Base-by-base conservation (phyloP, 2,888 invertebrate species). In the Napeogenes inachia region DNA sequence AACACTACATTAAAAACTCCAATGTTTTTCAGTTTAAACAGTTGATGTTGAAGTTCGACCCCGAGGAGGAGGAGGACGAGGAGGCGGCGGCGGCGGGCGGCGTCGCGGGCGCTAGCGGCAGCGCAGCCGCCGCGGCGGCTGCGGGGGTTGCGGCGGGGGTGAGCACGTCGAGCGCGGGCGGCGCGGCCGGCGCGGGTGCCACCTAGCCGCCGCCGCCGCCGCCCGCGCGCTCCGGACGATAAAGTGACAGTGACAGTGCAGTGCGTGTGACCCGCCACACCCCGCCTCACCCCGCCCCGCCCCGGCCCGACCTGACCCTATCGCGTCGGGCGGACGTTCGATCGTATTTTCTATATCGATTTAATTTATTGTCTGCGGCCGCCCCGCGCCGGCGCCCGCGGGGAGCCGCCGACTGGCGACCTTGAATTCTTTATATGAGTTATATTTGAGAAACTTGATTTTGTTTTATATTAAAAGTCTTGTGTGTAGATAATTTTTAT, bases 1-100 rank as follows among this genome's bases (percentile, higher is more conserved):
- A 12, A 33, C 3, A 4, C 32, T n/a, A 10, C 4, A n/a, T 53
- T 55, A 10, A 38, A 8, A 56, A 2, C 13, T 30, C 73, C 89
- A 66, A 91, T 89, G 64, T 63, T 73, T 74, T 71, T 21, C 80
- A 95, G 95, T 96, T 96, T 79, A 96, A 96, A 81, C 95, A 95
- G 75, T 84, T 96, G 65, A 96, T 96, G 94, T 90, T 96, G 70
- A 95, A 95, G 82, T 92, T 96, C 78, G 96, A 96, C 81, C 94
- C 94, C 33, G 95, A 95, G 69, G 94, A 95, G 72, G 93, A 94
- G 61, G 96, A 95, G 75, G 95, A 95, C 59, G 94, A 94, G 68
- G 94, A 94, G 64, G 60, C 70, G 33, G 60, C 67, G 5, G 68
- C 66, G 8, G 73, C 64, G 30, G 70, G 68, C 42, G 70, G 64